A percentile compares a stretch with the other conserved stretches of the same genome.
Conservation (phyloP, 2,797 vertebrate species). For the Acipenser ruthenus region DNA sequence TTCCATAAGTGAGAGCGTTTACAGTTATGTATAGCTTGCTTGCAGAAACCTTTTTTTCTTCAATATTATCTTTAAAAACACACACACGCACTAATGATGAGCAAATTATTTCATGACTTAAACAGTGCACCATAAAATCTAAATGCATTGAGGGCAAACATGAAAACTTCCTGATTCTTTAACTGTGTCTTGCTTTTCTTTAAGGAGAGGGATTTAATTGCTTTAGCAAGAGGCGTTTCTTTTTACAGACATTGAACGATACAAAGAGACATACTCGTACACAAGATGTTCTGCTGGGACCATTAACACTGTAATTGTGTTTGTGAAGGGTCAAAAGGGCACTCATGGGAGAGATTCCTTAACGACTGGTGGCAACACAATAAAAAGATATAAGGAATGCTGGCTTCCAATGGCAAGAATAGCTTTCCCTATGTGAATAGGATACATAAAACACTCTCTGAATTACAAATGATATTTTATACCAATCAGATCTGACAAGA, state of each 20-base stretch:
- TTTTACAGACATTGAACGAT: constrained; percentile 34
- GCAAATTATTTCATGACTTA: too few relatives aligned
- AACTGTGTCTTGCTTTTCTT: constrained; percentile 42
- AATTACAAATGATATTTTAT: constrained; percentile 31
- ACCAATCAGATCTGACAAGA: background rate
- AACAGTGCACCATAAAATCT: background rate
- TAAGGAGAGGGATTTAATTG: constrained; percentile 45
- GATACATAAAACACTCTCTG: constrained; percentile 29
- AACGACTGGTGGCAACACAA: constrained; percentile 20
- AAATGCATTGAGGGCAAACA: background rate
- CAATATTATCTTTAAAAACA: too few relatives aligned
- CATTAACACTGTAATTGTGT: constrained; percentile 32
- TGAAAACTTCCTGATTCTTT: constrained; percentile 25
- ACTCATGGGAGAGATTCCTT: constrained; percentile 28
- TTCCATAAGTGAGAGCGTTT: too few relatives aligned
- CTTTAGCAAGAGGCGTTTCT: constrained; percentile 37
- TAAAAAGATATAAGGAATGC: constrained; percentile 15
- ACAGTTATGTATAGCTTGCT: too few relatives aligned
- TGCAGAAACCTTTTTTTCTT: too few relatives aligned
- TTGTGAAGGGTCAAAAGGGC: constrained; percentile 31
- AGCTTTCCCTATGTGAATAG: constrained; percentile 32
- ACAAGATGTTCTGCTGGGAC: constrained; percentile 35
- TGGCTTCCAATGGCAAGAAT: constrained; percentile 27
- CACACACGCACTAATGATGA: too few relatives aligned
- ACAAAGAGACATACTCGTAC: constrained; percentile 35